Base-by-base conservation (phyloP, 2,888 invertebrate species). In the Anthophora plumipes region DNA sequence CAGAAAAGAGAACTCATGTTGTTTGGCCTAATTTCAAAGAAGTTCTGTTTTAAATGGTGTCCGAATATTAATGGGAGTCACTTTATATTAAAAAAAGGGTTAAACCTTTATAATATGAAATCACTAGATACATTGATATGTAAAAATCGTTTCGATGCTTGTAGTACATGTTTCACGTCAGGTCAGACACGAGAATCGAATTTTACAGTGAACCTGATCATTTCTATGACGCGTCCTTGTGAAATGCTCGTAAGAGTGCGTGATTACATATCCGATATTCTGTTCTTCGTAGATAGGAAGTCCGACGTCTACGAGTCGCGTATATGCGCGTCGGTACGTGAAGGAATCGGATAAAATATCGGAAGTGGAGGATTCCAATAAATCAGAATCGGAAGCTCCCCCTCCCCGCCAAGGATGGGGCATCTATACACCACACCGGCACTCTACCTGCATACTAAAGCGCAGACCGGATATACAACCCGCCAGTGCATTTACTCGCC, bases 301-400 rank as follows among this genome's bases (percentile, higher is more conserved):
- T 73, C 67, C 72, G 69, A 80, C 78, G 82, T 76, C 77, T 74
- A 70, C 64, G 67, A 76, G 77, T 68, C 79, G 80, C 74, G 74
- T 75, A 69, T 73, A 64, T 66, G 76, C 71, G 70, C 80, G 78
- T 59, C 73, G 71, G 73, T 88, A 89, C 89, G 87, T 89, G 88
- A 83, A 87, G 83, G 89, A 86, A 89, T 90, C 88, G 88, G 86
- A 87, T 89, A 89, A 87, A 88, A 91, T 91, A 90, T 91, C 90
- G 92, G 91, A 92, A 92, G 90, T 88, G 85, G 82, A 87, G 91
- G 90, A 92, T 92, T 92, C 90, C 91, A 90, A 92, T 92, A 92
- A 92, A 92, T 91, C 92, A 92, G 90, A 91, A 92, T 92, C 92
- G 92, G 92, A 92, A 92, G 91, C 91, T 87, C 80, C 86, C 89